phyloP scores from a whole-genome alignment of 1,140 invertebrate genomes.

The Heliconius nattereri region DNA sequence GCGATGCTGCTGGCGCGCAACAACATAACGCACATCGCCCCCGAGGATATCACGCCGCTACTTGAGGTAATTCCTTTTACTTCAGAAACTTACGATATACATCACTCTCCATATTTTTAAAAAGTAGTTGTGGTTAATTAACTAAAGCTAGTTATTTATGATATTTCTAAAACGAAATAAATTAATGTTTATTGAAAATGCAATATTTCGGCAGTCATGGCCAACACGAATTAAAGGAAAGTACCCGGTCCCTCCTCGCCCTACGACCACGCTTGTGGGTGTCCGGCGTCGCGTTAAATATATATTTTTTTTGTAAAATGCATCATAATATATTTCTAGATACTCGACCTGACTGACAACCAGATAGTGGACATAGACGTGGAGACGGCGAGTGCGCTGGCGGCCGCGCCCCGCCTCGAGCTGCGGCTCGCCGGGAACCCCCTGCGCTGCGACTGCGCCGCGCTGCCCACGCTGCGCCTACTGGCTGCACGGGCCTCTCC shows the following conservation, averaged over 20 bases:
- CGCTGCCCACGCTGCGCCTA: constrained; percentile 75
- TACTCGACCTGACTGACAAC: constrained; percentile 36
- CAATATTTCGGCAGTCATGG: too few relatives aligned
- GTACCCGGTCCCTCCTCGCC: too few relatives aligned
- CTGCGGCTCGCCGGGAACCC: constrained; percentile 38
- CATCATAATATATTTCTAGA: not conserved
- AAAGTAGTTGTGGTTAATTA: too few relatives aligned
- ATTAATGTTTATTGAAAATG: too few relatives aligned
- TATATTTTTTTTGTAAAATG: too few relatives aligned
- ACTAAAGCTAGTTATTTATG: too few relatives aligned
- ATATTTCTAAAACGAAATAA: too few relatives aligned
- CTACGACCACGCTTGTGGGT: too few relatives aligned
- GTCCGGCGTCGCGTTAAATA: too few relatives aligned
- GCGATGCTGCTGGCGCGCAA: constrained; percentile 32
- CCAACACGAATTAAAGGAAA: too few relatives aligned
- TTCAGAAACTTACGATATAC: not conserved
- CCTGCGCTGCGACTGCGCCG: constrained; percentile 55
- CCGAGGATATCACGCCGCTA: not conserved
- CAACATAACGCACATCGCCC: constrained; percentile 15
- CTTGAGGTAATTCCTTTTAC: not conserved
- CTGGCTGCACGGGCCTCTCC: constrained; percentile 15
- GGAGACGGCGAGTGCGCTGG: constrained; percentile 27
- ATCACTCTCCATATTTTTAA: too few relatives aligned
- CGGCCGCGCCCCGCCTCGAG: not conserved
- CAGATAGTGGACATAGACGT: constrained; percentile 22